phyloP scores from a whole-genome alignment of 1,140 invertebrate genomes.

The Ericerus pela region DNA sequence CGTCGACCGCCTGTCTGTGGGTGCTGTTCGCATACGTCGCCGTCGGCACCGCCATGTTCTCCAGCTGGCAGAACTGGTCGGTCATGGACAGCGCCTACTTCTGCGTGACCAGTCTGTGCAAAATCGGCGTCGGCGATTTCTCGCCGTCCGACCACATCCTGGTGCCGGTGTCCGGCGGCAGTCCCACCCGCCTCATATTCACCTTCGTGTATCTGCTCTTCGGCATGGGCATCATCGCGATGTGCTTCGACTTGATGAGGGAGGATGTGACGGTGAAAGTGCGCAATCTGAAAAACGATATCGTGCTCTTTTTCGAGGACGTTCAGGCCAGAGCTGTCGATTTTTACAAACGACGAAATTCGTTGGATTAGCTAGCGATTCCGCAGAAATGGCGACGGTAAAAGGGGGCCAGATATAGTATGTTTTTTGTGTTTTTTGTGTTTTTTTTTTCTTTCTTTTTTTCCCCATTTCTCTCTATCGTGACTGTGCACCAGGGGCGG shows the following conservation, averaged over 20 bases:
- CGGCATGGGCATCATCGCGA: slow-evolving; percentile 72
- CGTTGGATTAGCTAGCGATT: slow-evolving; percentile 19
- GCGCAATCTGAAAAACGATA: slow-evolving; percentile 52
- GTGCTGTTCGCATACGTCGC: slow-evolving; percentile 83
- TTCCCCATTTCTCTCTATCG: no score
- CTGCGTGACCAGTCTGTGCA: slow-evolving; percentile 78
- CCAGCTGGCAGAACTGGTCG: slow-evolving; percentile 84
- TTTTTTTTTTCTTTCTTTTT: no score
- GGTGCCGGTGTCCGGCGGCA: slow-evolving; percentile 38
- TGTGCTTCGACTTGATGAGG: slow-evolving; percentile 79
- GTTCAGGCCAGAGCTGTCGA: slow-evolving; percentile 38
- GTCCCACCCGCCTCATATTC: slow-evolving; percentile 67
- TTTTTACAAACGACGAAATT: slow-evolving; percentile 33
- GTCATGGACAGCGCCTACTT: slow-evolving; percentile 89
- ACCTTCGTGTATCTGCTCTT: slow-evolving; percentile 74
- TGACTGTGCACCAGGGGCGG: no score
- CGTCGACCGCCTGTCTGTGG: slow-evolving; percentile 84
- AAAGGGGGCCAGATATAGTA: no score
- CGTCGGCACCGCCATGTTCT: slow-evolving; percentile 83
- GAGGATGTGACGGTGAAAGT: slow-evolving; percentile 70
- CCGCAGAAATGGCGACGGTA: no score
- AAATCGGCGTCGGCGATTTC: slow-evolving; percentile 91
- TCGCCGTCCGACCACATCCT: slow-evolving; percentile 69
- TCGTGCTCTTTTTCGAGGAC: slow-evolving; percentile 56
- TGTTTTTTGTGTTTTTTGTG: no score